These are phyloP conservation scores for Deilephila porcellus DNA, from an alignment of 2,888 invertebrate genomes.

Conservation along the genomic window DNA sequence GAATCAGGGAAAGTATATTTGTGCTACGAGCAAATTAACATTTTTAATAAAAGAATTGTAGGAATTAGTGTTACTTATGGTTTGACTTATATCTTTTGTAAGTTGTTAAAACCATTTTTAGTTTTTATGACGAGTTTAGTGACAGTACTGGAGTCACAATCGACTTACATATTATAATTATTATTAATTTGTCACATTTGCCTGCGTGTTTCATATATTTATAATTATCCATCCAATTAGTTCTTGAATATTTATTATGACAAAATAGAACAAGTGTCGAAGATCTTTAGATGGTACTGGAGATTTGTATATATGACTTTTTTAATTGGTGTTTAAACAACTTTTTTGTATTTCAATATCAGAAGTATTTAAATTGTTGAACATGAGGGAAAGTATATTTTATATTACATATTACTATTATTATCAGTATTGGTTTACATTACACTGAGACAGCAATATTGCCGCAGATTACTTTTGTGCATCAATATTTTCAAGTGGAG, in stretches of 20 bases:
- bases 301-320: constrained; percentile 68
- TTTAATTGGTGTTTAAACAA: constrained; percentile 57
- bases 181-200: constrained; percentile 60
- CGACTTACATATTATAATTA: constrained; percentile 57
- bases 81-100: constrained; percentile 80
- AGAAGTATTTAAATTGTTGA: constrained; percentile 72
- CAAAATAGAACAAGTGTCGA: constrained; percentile 59
- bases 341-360: constrained; percentile 68
- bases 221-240: constrained; percentile 40
- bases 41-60: constrained; percentile 79
- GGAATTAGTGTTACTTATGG: constrained; percentile 79
- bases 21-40: constrained; percentile 83
- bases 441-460: constrained; percentile 34
- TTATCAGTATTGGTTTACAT: constrained; percentile 47
- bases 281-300: constrained; percentile 55
- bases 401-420: constrained; percentile 58
- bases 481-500: constrained; percentile 26
- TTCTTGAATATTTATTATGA: constrained; percentile 49
- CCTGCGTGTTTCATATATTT: constrained; percentile 54
- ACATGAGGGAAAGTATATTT: constrained; percentile 69
- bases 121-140: constrained; percentile 79
- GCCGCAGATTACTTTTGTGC: constrained; percentile 26
- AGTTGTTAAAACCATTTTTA: constrained; percentile 81
- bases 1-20: constrained; percentile 77
- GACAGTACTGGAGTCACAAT: constrained; percentile 72